These are phyloP conservation scores for Gymnosoma rotundatum DNA, from an alignment of 2,888 invertebrate species.

Conservation along the genomic window DNA sequence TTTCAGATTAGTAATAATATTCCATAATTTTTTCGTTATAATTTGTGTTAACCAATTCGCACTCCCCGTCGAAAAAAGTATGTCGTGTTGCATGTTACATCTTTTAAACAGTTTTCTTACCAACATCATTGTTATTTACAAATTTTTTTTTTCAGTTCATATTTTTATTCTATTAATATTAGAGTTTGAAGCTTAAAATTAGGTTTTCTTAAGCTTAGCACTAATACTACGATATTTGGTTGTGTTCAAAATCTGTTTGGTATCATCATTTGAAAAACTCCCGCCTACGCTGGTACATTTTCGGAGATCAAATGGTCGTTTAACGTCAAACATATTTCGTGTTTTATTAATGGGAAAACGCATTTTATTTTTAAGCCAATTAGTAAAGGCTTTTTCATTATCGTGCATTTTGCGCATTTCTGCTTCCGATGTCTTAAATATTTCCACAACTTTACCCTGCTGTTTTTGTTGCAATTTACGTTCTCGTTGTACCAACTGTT, in stretches of 20 bases:
- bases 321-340: slow-evolving; percentile 81
- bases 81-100: too few species aligned
- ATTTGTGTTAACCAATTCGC: too few species aligned
- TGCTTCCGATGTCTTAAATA: slow-evolving; percentile 81
- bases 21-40: too few species aligned
- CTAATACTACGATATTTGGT: slow-evolving; percentile 68
- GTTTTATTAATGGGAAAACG: slow-evolving; percentile 81
- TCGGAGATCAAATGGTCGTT: slow-evolving; percentile 64
- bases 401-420: slow-evolving; percentile 82
- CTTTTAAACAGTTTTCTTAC: too few species aligned
- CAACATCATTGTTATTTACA: too few species aligned
- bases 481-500: slow-evolving; percentile 82
- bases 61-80: too few species aligned
- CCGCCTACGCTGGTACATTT: slow-evolving; percentile 51
- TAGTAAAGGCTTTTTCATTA: slow-evolving; percentile 84
- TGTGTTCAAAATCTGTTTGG: slow-evolving; percentile 58
- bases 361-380: slow-evolving; percentile 83
- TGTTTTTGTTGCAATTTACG: slow-evolving; percentile 79
- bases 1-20: too few species aligned
- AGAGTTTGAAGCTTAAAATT: not conserved
- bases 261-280: slow-evolving; percentile 60
- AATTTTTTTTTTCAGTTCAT: not conserved
- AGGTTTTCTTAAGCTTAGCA: slow-evolving; percentile 62
- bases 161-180: not conserved
- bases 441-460: slow-evolving; percentile 75